Base-by-base conservation (phyloP, 2,888 invertebrate species). In the Leucoptera coffeella region DNA sequence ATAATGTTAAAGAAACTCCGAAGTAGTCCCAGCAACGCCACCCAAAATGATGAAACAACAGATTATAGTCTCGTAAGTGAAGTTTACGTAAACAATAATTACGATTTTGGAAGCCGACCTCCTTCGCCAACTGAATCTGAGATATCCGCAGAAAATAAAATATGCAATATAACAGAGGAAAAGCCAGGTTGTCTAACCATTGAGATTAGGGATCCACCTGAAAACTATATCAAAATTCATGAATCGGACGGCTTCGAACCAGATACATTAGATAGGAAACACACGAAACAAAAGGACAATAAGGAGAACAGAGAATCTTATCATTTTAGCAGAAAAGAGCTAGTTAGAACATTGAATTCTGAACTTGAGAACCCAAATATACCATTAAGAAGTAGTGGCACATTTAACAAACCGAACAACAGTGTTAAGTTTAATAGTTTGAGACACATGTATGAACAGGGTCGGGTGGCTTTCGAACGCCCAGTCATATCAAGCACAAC, bases 241-340 rank as follows among this genome's bases (percentile, higher is more conserved):
- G 89, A 89, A 42, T 86, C 86, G 2, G 86, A 86, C 39, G 81
- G 80, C 28, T 90, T 87, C 40, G 90, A 90, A 49, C 88, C 89
- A 1, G 89, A 90, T 37, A 90, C 90, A 0, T 62, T 90, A 29
- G 90, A 90, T 42, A 72, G 89, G 14, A 88, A 88, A 44, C 80
- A 83, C 22, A 77, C 44, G 2, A 69, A 65, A 40, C 52, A 60
- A 19, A 67, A 57, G 43, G 50, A 51, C 30, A 34, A 39, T 14
- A 31, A 42, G 14, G 56, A 56, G 32, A 50, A 34, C 29, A 38
- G 40, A 22, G n/a, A n/a, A n/a, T n/a, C n/a, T n/a, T n/a, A n/a
- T n/a, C 50, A 57, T 15, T 59, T 57, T 22, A 62, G 58, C 30
- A 53, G 62, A 33, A 62, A 46, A 37, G 47, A 55, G 33, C 39